Conservation (phyloP, 2,797 vertebrate genomes). For the Meda fulgida region DNA sequence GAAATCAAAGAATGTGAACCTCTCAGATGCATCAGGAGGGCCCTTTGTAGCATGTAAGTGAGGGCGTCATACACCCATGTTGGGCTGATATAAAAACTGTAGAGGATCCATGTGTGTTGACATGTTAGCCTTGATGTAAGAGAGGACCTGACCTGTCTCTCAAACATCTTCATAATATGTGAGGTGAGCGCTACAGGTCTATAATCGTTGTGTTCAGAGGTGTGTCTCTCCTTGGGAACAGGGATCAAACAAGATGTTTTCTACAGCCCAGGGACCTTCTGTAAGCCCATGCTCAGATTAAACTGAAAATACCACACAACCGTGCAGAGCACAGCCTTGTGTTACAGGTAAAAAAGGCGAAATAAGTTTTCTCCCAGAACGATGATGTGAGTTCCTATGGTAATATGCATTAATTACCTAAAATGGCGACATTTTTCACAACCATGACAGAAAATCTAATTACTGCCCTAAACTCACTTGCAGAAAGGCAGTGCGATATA, state of each 20-base stretch:
- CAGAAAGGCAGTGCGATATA: too few species aligned
- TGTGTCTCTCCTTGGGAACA: not conserved
- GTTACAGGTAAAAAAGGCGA: too few species aligned
- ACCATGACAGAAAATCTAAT: too few species aligned
- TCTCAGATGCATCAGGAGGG: not conserved
- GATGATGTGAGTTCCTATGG: too few species aligned
- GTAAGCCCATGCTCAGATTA: not conserved
- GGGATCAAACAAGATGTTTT: not conserved
- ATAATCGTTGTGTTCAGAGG: not conserved
- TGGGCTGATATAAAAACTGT: not conserved
- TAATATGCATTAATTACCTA: too few species aligned
- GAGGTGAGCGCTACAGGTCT: not conserved
- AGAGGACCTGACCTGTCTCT: not conserved
- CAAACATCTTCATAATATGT: not conserved
- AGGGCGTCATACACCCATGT: not conserved
- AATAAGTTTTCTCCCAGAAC: too few species aligned
- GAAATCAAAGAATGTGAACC: not conserved
- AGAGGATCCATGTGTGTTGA: not conserved
- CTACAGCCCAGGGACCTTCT: not conserved
- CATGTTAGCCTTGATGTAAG: not conserved
- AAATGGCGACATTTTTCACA: too few species aligned
- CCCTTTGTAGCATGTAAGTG: not conserved
- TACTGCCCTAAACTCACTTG: too few species aligned
- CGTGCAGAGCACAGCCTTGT: too few species aligned
- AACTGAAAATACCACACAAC: not conserved